phyloP scores from a whole-genome alignment of 2,797 vertebrate species.

The Gymnoscopelus microlampas region DNA sequence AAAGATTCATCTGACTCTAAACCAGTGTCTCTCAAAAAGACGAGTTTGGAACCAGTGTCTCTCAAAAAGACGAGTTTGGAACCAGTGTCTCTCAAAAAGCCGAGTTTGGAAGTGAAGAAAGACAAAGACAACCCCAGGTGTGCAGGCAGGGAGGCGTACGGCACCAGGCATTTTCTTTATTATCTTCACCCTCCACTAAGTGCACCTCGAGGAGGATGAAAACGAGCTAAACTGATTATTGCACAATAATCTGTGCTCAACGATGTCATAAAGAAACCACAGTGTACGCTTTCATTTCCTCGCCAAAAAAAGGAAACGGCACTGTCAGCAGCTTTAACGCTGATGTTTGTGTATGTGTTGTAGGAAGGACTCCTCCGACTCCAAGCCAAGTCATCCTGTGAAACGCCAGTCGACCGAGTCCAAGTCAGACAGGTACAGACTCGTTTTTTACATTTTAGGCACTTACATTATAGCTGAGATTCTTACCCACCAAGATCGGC shows the following conservation, averaged over 20 bases:
- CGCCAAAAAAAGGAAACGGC: neutral
- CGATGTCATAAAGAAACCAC: neutral
- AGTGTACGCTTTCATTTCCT: neutral
- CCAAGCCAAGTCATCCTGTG: constrained; percentile 61
- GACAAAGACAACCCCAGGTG: constrained; percentile 77
- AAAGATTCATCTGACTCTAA: constrained; percentile 77
- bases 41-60: constrained; percentile 55
- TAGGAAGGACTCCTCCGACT: constrained; percentile 80
- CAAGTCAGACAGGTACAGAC: constrained; percentile 75
- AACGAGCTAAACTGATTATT: neutral
- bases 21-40: constrained; percentile 56
- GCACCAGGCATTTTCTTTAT: too few relatives aligned
- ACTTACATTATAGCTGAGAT: too few relatives aligned
- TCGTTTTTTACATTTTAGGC: too few relatives aligned
- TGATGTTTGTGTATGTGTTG: constrained; percentile 25
- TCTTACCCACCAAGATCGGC: too few relatives aligned
- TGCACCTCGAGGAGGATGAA: neutral
- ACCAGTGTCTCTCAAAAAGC: constrained; percentile 40
- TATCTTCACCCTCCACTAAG: too few relatives aligned
- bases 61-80: constrained; percentile 59
- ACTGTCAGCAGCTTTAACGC: neutral
- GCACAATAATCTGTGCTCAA: neutral
- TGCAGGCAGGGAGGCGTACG: constrained; percentile 30
- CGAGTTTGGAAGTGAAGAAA: constrained; percentile 72
- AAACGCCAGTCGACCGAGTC: constrained; percentile 72